A percentile compares a stretch with the other conserved stretches of the same genome.
phyloP scores from a whole-genome alignment of 2,797 vertebrate species.

The Limosa lapponica region DNA sequence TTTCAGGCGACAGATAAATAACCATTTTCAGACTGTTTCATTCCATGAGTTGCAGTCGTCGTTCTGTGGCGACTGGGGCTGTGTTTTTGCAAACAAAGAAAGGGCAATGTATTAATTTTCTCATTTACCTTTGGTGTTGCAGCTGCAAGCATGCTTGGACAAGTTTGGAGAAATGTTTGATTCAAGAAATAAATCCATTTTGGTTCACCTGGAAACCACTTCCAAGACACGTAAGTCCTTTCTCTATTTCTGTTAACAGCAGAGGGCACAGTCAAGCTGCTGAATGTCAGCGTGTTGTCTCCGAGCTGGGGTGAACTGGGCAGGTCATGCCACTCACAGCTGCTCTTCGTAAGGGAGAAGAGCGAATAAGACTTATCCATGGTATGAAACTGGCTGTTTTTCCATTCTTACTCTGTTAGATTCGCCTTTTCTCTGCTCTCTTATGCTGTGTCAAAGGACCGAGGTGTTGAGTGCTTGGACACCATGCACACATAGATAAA shows the following conservation, averaged over 20 bases:
- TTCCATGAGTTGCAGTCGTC: neutral
- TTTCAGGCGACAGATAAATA: neutral
- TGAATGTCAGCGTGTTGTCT: neutral
- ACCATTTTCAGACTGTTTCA: neutral
- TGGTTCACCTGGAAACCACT: conserved; percentile 69
- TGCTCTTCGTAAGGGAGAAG: neutral
- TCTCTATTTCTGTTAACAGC: conserved; percentile 42
- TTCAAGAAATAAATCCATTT: conserved; percentile 69
- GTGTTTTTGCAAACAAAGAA: neutral
- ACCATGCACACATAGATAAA: neutral
- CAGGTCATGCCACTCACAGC: neutral
- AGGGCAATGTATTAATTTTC: neutral
- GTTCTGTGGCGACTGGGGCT: neutral
- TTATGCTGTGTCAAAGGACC: neutral
- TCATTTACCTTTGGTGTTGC: conserved; percentile 30
- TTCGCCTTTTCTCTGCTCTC: neutral
- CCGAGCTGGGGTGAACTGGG: neutral
- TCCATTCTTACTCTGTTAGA: neutral
- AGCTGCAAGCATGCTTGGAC: conserved; percentile 76
- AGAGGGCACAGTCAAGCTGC: conserved; percentile 66
- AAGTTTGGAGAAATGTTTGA: conserved; percentile 73
- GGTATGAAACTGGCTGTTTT: neutral
- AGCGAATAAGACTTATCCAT: neutral
- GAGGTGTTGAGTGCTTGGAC: neutral
- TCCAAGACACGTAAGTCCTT: conserved; percentile 76